Base-by-base conservation (phyloP, 2,797 vertebrate species). In the Mycteria americana region DNA sequence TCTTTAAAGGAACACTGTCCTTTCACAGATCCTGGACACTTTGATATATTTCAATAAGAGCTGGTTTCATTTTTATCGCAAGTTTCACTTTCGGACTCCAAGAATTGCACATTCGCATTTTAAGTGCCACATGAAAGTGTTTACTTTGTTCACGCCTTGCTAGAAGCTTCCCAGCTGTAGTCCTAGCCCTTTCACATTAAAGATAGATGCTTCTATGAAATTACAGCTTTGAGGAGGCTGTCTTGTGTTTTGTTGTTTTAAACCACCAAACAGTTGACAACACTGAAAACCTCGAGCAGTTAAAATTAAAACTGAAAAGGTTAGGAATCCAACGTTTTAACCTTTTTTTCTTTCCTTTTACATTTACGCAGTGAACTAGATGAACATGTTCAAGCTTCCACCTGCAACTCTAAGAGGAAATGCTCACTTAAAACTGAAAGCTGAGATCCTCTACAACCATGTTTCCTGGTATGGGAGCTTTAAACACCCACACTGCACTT, bases 61-160 rank as follows among this genome's bases (percentile, higher is more conserved):
- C 10, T 24, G 21, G 33, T 92, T 97, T 94, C 77, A 6, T 57
- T 93, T 96, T 65, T 85, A 51, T 25, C 2, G 0, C 25, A 30
- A 72, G 86, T 91, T 97, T 95, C 84, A 78, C 63, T 92, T 95
- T 92, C 91, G 76, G 73, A 62, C 41, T 78, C 33, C 2, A 18
- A 80, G 43, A 87, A 51, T 33, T 13, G 62, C 39, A 33, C 24
- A 27, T 13, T 43, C 5, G 3, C 18, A 14, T 56, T 74, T 64
- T 43, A 83, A 83, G 28, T 4, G 7, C 37, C 53, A n/a, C 4
- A 27, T 69, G 57, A 60, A 80, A 83, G 74, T 73, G 82, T 92
- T 88, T 91, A 91, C 51, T 48, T 84, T 64, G 51, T 45, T 75
- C 21, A 56, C 4, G 5, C 48, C 68, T 73, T 70, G 48, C 70